These are phyloP conservation scores for Diabrotica virgifera DNA, from an alignment of 1,140 invertebrate genomes.

Conservation along the genomic window DNA sequence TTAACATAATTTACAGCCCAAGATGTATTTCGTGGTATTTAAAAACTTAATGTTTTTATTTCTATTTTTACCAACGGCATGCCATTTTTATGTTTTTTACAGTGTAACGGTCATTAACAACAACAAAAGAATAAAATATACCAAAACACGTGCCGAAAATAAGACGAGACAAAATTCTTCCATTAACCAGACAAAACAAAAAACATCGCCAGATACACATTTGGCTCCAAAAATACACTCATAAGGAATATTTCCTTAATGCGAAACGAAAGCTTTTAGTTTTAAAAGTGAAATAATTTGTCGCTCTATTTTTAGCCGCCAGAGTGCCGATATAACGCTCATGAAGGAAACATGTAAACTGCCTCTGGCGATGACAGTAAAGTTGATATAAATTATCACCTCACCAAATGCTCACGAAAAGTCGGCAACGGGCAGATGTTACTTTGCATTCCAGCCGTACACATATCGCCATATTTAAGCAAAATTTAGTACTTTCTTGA, in stretches of 20 bases:
- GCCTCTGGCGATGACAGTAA: conserved; percentile 8
- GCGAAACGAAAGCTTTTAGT: conserved; percentile 15
- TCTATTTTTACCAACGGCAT: no score
- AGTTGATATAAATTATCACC: conserved; percentile 16
- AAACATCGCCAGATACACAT: not conserved
- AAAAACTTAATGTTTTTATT: no score
- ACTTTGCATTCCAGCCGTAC: conserved; percentile 6
- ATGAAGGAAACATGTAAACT: conserved; percentile 14
- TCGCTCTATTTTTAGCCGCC: conserved; percentile 13
- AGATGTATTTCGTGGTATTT: no score
- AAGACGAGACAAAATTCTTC: not conserved
- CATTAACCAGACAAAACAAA: conserved; percentile 1
- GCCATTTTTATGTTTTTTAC: no score
- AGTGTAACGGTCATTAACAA: no score
- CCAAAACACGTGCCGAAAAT: no score
- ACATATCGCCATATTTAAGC: conserved; percentile 12
- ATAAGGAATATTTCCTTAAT: conserved; percentile 16
- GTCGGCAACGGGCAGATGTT: conserved; percentile 10
- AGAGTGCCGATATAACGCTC: conserved; percentile 19
- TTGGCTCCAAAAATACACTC: conserved; percentile 7
- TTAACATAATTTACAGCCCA: no score
- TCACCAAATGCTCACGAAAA: conserved; percentile 17
- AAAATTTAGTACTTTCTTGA: conserved; percentile 9
- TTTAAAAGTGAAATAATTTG: conserved; percentile 14
- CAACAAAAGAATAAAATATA: no score